A percentile compares a stretch with the other conserved stretches of the same genome.
Conservation (phyloP, 1,140 invertebrate genomes). For the Zaprionus camerounensis region DNA sequence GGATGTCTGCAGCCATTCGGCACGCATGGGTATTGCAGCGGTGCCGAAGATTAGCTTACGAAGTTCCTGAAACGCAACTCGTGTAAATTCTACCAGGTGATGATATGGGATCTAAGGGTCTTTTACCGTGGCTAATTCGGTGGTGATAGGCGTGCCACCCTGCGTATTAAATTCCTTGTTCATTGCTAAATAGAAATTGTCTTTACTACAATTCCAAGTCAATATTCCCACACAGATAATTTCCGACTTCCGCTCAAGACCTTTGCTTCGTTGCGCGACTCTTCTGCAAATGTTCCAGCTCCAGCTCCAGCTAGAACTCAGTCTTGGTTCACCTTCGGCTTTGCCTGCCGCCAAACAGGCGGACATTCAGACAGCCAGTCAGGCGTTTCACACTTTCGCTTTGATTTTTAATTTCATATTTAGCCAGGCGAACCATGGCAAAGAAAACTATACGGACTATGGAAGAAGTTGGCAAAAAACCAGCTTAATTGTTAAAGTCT, state of each 20-base stretch:
- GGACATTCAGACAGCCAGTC: slow-evolving; percentile 29
- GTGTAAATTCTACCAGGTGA: neutral
- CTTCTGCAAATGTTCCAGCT: slow-evolving; percentile 65
- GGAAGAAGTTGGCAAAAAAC: neutral
- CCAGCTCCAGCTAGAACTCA: slow-evolving; percentile 28
- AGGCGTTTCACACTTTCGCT: slow-evolving; percentile 77
- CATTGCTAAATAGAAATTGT: slow-evolving; percentile 58
- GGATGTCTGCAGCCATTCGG: slow-evolving; percentile 87
- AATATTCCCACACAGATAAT: slow-evolving; percentile 35
- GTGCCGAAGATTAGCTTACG: slow-evolving; percentile 87
- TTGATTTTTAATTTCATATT: slow-evolving; percentile 83
- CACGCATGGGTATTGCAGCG: slow-evolving; percentile 85
- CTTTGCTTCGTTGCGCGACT: slow-evolving; percentile 69
- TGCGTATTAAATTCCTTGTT: slow-evolving; percentile 70
- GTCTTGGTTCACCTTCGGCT: slow-evolving; percentile 13
- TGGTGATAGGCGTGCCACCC: slow-evolving; percentile 88
- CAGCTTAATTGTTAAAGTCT: neutral
- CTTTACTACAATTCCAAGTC: slow-evolving; percentile 15
- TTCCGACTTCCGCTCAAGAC: slow-evolving; percentile 71
- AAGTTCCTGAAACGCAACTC: slow-evolving; percentile 81
- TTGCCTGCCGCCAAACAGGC: slow-evolving; percentile 55
- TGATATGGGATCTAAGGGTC: neutral
- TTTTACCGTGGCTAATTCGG: slow-evolving; percentile 87
- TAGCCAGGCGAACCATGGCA: slow-evolving; percentile 49
- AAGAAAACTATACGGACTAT: neutral